phyloP scores from a whole-genome alignment of 2,113 vertebrate genomes.

The Budorcas taxicolor region DNA sequence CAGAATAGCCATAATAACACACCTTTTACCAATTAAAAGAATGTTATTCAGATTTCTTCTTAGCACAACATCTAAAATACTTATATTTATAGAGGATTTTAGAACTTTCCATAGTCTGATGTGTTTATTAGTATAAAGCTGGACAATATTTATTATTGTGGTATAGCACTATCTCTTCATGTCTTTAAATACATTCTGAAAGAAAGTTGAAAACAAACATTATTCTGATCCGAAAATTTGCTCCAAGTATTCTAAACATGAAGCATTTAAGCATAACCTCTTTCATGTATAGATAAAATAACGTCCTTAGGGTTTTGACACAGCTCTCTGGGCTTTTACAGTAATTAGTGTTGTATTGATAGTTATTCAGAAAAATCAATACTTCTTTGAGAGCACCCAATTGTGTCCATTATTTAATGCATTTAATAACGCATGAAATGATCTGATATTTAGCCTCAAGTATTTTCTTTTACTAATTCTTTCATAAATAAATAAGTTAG shows the following conservation, averaged over 20 bases:
- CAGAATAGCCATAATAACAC: not conserved
- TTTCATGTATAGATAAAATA: not conserved
- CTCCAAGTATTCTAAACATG: not conserved
- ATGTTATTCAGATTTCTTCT: not conserved
- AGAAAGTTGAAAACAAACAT: not conserved
- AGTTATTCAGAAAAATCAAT: not conserved
- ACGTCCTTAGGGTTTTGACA: not conserved
- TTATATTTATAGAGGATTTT: not conserved
- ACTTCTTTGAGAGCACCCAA: not conserved
- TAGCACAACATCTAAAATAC: not conserved
- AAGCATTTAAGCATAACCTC: not conserved
- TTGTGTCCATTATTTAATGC: not conserved
- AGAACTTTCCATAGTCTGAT: not conserved
- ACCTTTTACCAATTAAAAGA: not conserved
- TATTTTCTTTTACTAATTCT: not conserved
- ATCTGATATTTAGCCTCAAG: not conserved
- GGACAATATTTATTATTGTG: not conserved
- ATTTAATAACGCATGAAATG: not conserved
- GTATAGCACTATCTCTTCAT: not conserved
- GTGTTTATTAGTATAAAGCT: not conserved
- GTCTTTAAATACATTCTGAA: not conserved
- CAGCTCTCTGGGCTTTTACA: not conserved
- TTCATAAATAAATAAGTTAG: conserved; percentile 28
- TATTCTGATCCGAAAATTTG: not conserved
- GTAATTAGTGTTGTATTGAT: not conserved